phyloP scores from a whole-genome alignment of 2,888 invertebrate species.

The Bibio marci region DNA sequence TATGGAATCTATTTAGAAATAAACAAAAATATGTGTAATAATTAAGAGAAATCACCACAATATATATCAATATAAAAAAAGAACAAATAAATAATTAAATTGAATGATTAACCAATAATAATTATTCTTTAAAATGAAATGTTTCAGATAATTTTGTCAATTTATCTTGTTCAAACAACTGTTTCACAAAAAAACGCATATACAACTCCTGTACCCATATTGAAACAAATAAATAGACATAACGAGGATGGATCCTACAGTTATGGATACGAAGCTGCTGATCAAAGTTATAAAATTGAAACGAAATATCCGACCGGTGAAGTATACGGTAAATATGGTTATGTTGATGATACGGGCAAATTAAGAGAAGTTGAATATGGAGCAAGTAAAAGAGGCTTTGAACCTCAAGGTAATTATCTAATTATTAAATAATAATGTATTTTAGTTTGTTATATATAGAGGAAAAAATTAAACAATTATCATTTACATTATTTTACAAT shows the following conservation, averaged over 20 bases:
- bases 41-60: too few species aligned
- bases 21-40: too few species aligned
- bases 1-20: too few species aligned
- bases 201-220: constrained; percentile 62
- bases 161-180: too few species aligned
- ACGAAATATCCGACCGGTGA: constrained; percentile 71
- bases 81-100: too few species aligned
- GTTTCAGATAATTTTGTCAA: too few species aligned
- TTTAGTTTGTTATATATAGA: not conserved
- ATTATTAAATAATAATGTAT: not conserved
- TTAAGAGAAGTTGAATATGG: constrained; percentile 71
- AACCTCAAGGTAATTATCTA: constrained; percentile 46
- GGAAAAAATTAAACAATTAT: not conserved
- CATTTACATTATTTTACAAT: too few species aligned
- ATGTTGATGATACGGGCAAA: constrained; percentile 60
- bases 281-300: constrained; percentile 75
- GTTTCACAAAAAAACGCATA: constrained; percentile 33
- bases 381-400: constrained; percentile 64
- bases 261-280: constrained; percentile 74
- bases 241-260: constrained; percentile 81
- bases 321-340: constrained; percentile 80
- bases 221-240: constrained; percentile 69
- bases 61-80: too few species aligned
- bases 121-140: too few species aligned
- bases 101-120: too few species aligned